Evolutionary conservation across 2,888 invertebrate genomes (phyloP).

Genomic region (Platycheirus rosarum): DNA sequence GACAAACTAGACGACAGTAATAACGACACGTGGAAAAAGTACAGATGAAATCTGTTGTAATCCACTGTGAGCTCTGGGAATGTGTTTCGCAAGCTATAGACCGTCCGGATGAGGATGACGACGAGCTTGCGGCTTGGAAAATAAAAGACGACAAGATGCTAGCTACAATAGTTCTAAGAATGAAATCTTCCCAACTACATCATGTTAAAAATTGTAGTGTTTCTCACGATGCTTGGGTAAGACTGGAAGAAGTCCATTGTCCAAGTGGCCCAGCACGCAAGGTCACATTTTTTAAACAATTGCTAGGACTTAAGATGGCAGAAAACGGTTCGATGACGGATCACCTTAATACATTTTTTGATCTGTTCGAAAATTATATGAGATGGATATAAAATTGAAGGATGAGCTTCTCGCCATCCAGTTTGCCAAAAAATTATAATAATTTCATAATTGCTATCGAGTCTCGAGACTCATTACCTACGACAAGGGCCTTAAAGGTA

Average conservation of each 20-base stretch:
- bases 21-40: too few species aligned
- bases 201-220: constrained; percentile 48
- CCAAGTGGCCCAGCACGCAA: constrained; percentile 50
- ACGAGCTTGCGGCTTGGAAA: neutral
- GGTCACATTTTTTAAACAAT: constrained; percentile 41
- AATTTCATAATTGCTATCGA: too few species aligned
- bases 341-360: constrained; percentile 54
- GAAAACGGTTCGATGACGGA: constrained; percentile 33
- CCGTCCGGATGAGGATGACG: neutral
- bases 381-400: constrained; percentile 30
- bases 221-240: constrained; percentile 45
- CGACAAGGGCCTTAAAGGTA: too few species aligned
- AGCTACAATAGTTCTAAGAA: constrained; percentile 46
- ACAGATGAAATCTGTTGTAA: too few species aligned
- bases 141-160: constrained; percentile 60
- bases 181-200: constrained; percentile 53
- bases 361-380: constrained; percentile 41
- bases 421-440: constrained; percentile 20
- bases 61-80: too few species aligned
- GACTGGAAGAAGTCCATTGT: constrained; percentile 35
- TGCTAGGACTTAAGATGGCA: constrained; percentile 29
- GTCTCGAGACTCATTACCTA: too few species aligned
- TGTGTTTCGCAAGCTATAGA: neutral
- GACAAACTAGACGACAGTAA: too few species aligned
- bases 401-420: constrained; percentile 30